A percentile compares a stretch with the other conserved stretches of the same genome.
Evolutionary conservation across 2,888 invertebrate genomes (phyloP).

Genomic region (Lysandra coridon): DNA sequence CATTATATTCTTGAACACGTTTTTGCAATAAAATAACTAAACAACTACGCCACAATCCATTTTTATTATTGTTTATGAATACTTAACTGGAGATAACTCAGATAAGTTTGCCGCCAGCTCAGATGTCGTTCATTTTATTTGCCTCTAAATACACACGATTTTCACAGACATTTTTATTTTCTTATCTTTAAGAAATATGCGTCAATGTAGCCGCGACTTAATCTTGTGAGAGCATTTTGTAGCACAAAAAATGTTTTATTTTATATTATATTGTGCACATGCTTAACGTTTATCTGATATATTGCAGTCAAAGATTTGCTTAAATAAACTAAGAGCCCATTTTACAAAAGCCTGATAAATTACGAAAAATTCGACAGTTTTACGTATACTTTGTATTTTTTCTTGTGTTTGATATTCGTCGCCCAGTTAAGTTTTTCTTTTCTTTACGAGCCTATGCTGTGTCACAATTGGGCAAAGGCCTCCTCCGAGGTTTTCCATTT

Average conservation of each 20-base stretch:
- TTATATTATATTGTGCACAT: background rate
- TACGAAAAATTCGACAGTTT: too few relatives aligned
- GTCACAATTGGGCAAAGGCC: too few relatives aligned
- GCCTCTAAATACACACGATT: background rate
- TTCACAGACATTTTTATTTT: background rate
- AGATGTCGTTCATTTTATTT: constrained; percentile 6
- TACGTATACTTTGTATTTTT: too few relatives aligned
- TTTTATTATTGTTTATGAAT: constrained; percentile 15
- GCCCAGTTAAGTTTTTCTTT: too few relatives aligned
- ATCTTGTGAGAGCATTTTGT: background rate
- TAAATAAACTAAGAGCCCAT: too few relatives aligned
- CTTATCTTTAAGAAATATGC: constrained; percentile 8
- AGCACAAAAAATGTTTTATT: background rate
- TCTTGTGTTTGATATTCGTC: too few relatives aligned
- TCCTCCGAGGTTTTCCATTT: too few relatives aligned
- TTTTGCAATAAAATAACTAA: constrained; percentile 1
- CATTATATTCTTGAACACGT: constrained; percentile 1
- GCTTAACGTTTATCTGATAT: too few relatives aligned
- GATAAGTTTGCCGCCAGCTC: constrained; percentile 8
- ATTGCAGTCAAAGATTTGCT: too few relatives aligned
- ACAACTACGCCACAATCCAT: background rate
- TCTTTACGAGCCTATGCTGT: too few relatives aligned
- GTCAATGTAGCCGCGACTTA: background rate
- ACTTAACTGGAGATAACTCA: background rate
- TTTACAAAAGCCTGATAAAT: too few relatives aligned